Base-by-base conservation (phyloP, 2,797 vertebrate genomes). In the Notolabrus celidotus region DNA sequence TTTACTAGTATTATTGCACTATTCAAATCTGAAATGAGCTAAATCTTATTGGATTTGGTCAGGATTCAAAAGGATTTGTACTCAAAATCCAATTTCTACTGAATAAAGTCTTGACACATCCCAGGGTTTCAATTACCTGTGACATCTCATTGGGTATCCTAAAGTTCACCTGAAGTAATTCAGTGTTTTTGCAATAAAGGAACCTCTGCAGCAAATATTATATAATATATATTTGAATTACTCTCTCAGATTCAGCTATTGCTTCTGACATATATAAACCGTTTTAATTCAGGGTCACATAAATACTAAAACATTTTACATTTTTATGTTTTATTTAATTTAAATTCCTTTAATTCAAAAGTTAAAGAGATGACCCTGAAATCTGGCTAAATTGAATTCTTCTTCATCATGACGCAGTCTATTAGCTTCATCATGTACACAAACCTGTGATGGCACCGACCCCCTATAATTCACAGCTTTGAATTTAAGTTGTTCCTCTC, bases 371-470 rank as follows among this genome's bases (percentile, higher is more conserved):
- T 23, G 36, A 57, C 34, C 17, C 23, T 56, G 1, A 68, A 41
- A 4, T n/a, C n/a, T 46, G n/a, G 5, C 17, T 64, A 36, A 36
- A 17, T 64, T 57, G 19, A 16, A 39, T 25, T 43, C 3, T 23
- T 20, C 43, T 50, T 29, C 15, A 0, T 64, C 20, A 17, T 39
- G 8, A 49, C 56, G 31, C 29, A 31, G 29, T 4, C 29, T 53
- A 47, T 46, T 27, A 57, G 12, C 17, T 43, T 2, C 39, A 8
- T 1, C 5, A 60, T 34, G 51, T 41, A 58, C 25, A 46, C 23
- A 70, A 53, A 63, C 5, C 10, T 14, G 11, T 56, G 19, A 55
- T 72, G 54, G 34, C 47, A 65, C 12, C 52, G 49, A 60, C 69
- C 57, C 52, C 71, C 16, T 75, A n/a, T n/a, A 19, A 69, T 39